Base-by-base conservation (phyloP, 2,888 invertebrate species). In the Noctuana brunneofusca region DNA sequence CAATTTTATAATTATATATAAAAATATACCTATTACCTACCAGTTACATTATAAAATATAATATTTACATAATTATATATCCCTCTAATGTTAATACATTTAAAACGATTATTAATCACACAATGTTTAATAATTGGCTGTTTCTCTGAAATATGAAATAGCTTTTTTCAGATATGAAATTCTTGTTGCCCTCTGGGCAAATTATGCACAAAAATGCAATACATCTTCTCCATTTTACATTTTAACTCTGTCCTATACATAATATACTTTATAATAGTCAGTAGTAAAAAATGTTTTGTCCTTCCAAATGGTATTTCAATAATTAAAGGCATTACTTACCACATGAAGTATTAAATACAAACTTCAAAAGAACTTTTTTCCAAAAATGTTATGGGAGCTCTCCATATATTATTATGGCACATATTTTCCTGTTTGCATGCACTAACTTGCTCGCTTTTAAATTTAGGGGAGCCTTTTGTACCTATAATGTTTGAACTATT, bases 361-460 rank as follows among this genome's bases (percentile, higher is more conserved):
- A 52, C 43, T 49, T 43, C 32, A 55, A 69, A 68, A 66, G 69
- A 74, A 73, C 68, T 68, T 77, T 79, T 71, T 43, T 43, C 16
- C 71, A 78, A 78, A 75, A 72, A 71, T 75, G 71, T 75, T 69
- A 70, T 71, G 64, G 76, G 79, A 72, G 82, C 83, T 85, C 84
- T 84, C 81, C 75, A 72, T 73, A 76, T 78, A 76, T 83, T 83
- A 81, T 83, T 84, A 80, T 66, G 65, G 86, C 88, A 89, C 88
- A 75, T 63, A 57, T 86, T 85, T 81, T 83, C 77, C 83, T 82
- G 81, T 86, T 81, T 83, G 85, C 81, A 83, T 84, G 85, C 86
- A 87, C 86, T 84, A 83, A 81, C 81, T 77, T 81, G 83, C 82
- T 69, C 76, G 86, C 86, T 87, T 86, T 78, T 75, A 86, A 77